Conservation (phyloP, 2,888 invertebrate species). For the Eulithis testata region DNA sequence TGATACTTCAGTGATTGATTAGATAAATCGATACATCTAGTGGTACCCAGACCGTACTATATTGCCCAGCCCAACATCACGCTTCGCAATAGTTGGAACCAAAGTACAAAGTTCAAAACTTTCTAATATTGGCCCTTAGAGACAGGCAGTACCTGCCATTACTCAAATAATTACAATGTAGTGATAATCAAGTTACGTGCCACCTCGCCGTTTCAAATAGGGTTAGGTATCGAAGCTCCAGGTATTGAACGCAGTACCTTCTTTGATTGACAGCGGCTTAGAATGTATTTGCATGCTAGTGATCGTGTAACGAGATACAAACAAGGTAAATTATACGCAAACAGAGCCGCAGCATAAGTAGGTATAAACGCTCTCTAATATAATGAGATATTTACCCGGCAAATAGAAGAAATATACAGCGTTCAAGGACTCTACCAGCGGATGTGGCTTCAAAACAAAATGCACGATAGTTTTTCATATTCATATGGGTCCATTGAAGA, state of each 20-base stretch:
- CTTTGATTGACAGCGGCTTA: constrained; percentile 31
- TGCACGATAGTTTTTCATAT: too few relatives aligned
- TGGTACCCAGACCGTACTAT: too few relatives aligned
- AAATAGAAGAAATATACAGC: constrained; percentile 12
- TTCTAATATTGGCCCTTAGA: too few relatives aligned
- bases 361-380: constrained; percentile 12
- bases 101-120: too few relatives aligned
- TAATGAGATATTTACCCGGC: constrained; percentile 23
- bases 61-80: too few relatives aligned
- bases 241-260: constrained; percentile 10
- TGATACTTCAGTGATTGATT: too few relatives aligned
- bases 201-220: background rate
- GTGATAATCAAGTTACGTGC: background rate
- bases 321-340: constrained; percentile 42
- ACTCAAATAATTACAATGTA: too few relatives aligned
- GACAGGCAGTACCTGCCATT: too few relatives aligned
- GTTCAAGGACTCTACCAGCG: constrained; percentile 3
- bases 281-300: constrained; percentile 32
- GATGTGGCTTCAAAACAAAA: background rate
- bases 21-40: too few relatives aligned
- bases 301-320: constrained; percentile 42
- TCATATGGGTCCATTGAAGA: too few relatives aligned
- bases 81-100: too few relatives aligned
- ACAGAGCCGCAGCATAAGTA: constrained; percentile 29
- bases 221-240: background rate